Conservation (phyloP, 2,113 vertebrate species). For the Psettodes erumei region DNA sequence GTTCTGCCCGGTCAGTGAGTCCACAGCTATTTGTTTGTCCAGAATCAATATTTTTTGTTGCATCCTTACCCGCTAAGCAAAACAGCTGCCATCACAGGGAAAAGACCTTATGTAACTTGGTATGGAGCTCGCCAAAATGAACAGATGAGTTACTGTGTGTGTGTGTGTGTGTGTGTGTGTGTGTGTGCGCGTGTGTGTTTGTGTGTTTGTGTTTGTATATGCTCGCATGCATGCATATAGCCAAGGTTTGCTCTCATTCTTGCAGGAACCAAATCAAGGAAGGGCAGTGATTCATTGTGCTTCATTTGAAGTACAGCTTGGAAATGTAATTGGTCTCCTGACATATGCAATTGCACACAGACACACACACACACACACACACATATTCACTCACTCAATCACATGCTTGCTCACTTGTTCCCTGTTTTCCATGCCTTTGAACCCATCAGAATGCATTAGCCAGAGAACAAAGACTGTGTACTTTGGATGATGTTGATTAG, state of each 20-base stretch:
- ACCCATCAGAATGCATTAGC: slow-evolving; percentile 72
- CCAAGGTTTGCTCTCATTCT: slow-evolving; percentile 55
- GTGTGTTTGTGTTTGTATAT: slow-evolving; percentile 5
- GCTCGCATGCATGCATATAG: background rate
- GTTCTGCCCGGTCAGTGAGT: slow-evolving; percentile 71
- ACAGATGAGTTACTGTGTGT: slow-evolving; percentile 46
- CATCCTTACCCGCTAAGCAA: slow-evolving; percentile 72
- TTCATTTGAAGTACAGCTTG: slow-evolving; percentile 73
- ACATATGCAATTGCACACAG: slow-evolving; percentile 45
- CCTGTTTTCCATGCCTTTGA: slow-evolving; percentile 75
- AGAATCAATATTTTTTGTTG: slow-evolving; percentile 76
- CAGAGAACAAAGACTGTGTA: slow-evolving; percentile 72
- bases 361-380: slow-evolving; percentile 20
- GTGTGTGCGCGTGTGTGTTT: background rate
- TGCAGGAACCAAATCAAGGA: slow-evolving; percentile 52
- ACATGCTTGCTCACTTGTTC: slow-evolving; percentile 25
- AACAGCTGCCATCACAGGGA: slow-evolving; percentile 64
- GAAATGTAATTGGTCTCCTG: slow-evolving; percentile 76
- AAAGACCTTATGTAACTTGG: slow-evolving; percentile 66
- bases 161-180: slow-evolving; percentile 5
- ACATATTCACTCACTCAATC: background rate
- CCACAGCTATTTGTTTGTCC: slow-evolving; percentile 68
- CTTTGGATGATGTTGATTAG: slow-evolving; percentile 74
- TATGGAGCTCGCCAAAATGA: slow-evolving; percentile 30
- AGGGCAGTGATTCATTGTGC: slow-evolving; percentile 62